Evolutionary conservation across 2,888 invertebrate species (phyloP), one percentile per base, ranked within the genome.

Genomic region (Eledone cirrhosa): DNA sequence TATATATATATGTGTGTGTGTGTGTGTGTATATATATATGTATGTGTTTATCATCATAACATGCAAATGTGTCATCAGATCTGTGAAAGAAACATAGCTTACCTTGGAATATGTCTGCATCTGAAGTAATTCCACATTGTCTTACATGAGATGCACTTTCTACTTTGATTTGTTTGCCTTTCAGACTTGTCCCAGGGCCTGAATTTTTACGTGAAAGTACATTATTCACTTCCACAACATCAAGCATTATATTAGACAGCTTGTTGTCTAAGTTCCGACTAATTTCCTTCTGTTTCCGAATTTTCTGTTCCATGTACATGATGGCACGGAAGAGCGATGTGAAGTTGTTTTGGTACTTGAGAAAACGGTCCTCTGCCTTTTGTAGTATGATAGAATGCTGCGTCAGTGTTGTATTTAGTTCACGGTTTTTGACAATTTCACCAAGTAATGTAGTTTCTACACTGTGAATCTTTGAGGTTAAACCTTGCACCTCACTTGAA

Each of bases 161-260:
- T 29, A 88, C 88, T 13, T 84, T 80, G 29, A 88, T 86, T 48
- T 82, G 81, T 79, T 87, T 87, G 69, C 80, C 69, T 33, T 80
- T 78, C 22, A 80, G 78, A 29, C 82, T 82, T 13, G 81, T 79
- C 1, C 81, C 81, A 29, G 75, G 75, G 48, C 80, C 81, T 2
- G 86, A 82, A 16, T 84, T 80, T 77, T 85, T 86, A 78, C 86
- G 84, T 16, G 85, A 83, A 16, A 88, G 80, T 48, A 87, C 84
- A 77, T 87, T 86, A 81, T 86, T 88, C 16, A 89, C 87, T 82
- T 90, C 90, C 8, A 86, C 87, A 48, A 90, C 86, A 77, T 89
- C 88, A 77, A 89, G 81, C 83, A 89, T 87, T 24, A 90, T 86
- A 76, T 86, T 86, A 33, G 87, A 86, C 77, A 90, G 80, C 82